Base-by-base conservation (phyloP, 2,113 vertebrate species). In the Clupea harengus region DNA sequence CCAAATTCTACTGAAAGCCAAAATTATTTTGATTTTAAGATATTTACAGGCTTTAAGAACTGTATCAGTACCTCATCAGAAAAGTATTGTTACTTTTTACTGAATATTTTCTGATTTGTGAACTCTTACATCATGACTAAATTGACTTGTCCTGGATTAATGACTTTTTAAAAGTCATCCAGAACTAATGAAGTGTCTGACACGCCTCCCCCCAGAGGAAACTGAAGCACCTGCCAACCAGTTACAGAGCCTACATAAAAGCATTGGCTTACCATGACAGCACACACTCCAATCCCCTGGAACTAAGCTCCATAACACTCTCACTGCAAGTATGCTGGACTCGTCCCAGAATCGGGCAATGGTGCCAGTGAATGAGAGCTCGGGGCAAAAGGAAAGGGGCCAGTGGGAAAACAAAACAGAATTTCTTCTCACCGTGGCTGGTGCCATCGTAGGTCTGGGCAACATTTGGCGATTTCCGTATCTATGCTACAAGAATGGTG, bases 401-500 rank as follows among this genome's bases (percentile, higher is more conserved):
- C 90, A 92, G 44, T 94, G 93, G 93, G 88, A 52, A 0, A 93
- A 82, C 72, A 93, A 94, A 83, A 89, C 25, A 20, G 93, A 93
- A 86, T 94, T 93, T 85, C 88, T 94, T 80, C 83, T 93, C 13
- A 90, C 92, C 82, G 89, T 91, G 67, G 92, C 92, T 11, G 92
- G 92, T 57, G 91, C 92, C 52, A 89, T 93, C 81, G 90, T 94
- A 75, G 92, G 93, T 86, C 89, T 93, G 0, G 93, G 92, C 82
- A 94, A 94, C 0, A 82, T 94, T n/a, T 94, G 93, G 93, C 92
- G 93, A 87, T 93, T 94, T 89, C 92, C 93, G 3, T 94, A 93
- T 87, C 89, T 94, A 45, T 94, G 93, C 86, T 93, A 94, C 91
- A 93, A 93, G 84, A 94, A 94, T 81, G 93, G 93, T 1, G 93